Evolutionary conservation across 2,888 invertebrate genomes (phyloP).

Genomic region (Hesperia comma): DNA sequence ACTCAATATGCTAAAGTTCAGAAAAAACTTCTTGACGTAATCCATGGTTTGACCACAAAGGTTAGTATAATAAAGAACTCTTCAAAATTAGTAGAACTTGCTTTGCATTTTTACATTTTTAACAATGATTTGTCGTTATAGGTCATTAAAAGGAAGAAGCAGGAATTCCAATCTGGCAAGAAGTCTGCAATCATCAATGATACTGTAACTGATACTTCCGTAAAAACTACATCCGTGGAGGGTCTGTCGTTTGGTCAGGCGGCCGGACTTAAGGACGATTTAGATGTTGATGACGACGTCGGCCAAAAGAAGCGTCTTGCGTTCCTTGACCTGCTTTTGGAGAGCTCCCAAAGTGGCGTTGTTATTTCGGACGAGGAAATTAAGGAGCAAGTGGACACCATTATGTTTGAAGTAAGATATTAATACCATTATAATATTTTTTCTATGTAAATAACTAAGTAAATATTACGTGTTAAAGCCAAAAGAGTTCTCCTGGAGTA

Average conservation of each 20-base stretch:
- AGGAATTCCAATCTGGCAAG: constrained; percentile 87
- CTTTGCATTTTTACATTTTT: neutral
- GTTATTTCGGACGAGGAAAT: constrained; percentile 90
- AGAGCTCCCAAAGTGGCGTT: constrained; percentile 89
- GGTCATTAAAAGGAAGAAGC: constrained; percentile 89
- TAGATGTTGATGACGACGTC: constrained; percentile 91
- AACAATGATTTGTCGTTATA: constrained; percentile 44
- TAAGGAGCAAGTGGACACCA: constrained; percentile 92
- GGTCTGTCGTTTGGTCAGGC: constrained; percentile 89
- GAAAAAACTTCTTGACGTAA: constrained; percentile 88
- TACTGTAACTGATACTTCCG: constrained; percentile 46
- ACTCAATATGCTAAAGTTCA: constrained; percentile 90
- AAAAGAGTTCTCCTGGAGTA: too few species aligned
- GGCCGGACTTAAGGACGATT: constrained; percentile 89
- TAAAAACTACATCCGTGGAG: constrained; percentile 79
- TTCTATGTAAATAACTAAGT: neutral
- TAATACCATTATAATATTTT: neutral
- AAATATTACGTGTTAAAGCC: too few species aligned
- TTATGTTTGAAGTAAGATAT: constrained; percentile 90
- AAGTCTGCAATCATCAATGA: constrained; percentile 68
- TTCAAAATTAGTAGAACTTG: too few species aligned
- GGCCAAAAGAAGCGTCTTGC: constrained; percentile 93
- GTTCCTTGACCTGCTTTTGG: constrained; percentile 93
- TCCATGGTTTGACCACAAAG: constrained; percentile 92
- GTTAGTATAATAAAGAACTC: constrained; percentile 60